Percentiles rank a stretch among this genome's conserved stretches.
These are phyloP conservation scores for Magallana ariakensis DNA, from an alignment of 1,140 invertebrate genomes.

Conservation along the genomic window DNA sequence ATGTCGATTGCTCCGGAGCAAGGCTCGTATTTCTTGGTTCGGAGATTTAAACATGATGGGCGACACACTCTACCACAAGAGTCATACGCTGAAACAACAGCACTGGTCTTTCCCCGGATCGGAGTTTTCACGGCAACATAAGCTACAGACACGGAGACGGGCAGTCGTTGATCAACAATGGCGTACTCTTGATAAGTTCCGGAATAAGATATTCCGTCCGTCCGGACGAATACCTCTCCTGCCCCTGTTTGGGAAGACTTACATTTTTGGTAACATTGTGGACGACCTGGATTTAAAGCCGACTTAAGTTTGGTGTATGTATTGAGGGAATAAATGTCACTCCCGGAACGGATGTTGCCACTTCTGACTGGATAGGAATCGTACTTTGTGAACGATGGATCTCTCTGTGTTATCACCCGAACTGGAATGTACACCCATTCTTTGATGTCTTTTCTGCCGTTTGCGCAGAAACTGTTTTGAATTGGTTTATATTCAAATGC, in stretches of 20 bases:
- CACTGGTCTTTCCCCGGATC: constrained; percentile 22
- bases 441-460: constrained; percentile 67
- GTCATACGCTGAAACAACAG: constrained; percentile 70
- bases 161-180: constrained; percentile 70
- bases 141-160: constrained; percentile 69
- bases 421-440: constrained; percentile 74
- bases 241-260: constrained; percentile 52
- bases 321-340: constrained; percentile 67
- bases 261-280: constrained; percentile 51
- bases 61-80: constrained; percentile 72
- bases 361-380: constrained; percentile 67
- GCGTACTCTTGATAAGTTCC: constrained; percentile 73
- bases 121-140: constrained; percentile 71
- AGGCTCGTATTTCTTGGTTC: constrained; percentile 59
- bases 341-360: constrained; percentile 53
- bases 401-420: constrained; percentile 67
- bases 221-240: constrained; percentile 69
- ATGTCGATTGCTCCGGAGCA: constrained; percentile 69
- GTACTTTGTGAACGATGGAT: constrained; percentile 64
- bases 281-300: constrained; percentile 41
- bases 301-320: constrained; percentile 36
- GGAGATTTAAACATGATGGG: constrained; percentile 65
- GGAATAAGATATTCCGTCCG: constrained; percentile 71
- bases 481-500: constrained; percentile 50
- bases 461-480: constrained; percentile 71